Conservation (phyloP, 2,113 vertebrate species). For the Aix galericulata region DNA sequence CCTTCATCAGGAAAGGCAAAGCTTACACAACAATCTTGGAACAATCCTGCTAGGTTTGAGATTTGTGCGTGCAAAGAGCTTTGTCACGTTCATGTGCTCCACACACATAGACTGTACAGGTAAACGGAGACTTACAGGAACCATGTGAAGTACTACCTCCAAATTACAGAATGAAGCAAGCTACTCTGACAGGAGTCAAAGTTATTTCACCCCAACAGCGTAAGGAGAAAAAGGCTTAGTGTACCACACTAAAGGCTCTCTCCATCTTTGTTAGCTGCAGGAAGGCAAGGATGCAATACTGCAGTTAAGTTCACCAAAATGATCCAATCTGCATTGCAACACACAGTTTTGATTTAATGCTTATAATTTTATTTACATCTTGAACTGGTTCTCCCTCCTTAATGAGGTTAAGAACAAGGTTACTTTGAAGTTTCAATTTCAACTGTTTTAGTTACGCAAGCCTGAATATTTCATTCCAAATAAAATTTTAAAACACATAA, state of each 20-base stretch:
- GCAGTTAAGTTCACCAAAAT: neutral
- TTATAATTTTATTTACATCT: slow-evolving; percentile 41
- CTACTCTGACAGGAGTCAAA: neutral
- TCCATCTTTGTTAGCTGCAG: neutral
- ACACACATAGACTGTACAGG: neutral
- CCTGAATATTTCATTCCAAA: slow-evolving; percentile 38
- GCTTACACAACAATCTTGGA: neutral
- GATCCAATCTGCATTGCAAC: neutral
- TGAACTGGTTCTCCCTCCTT: slow-evolving; percentile 15
- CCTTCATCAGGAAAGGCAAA: neutral
- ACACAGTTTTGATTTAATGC: neutral
- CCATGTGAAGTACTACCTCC: neutral
- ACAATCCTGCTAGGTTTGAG: neutral
- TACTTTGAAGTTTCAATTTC: slow-evolving; percentile 51
- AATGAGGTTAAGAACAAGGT: slow-evolving; percentile 11
- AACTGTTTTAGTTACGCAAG: slow-evolving; percentile 35
- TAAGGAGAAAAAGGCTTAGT: neutral
- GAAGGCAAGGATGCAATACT: neutral
- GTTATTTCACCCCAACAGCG: neutral
- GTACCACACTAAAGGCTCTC: neutral
- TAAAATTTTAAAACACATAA: slow-evolving; percentile 31
- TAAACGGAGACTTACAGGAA: neutral
- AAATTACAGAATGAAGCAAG: neutral
- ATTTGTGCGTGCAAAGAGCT: neutral
- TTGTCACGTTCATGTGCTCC: neutral